Conservation (phyloP, 1,140 invertebrate genomes). For the Magallana ariakensis region DNA sequence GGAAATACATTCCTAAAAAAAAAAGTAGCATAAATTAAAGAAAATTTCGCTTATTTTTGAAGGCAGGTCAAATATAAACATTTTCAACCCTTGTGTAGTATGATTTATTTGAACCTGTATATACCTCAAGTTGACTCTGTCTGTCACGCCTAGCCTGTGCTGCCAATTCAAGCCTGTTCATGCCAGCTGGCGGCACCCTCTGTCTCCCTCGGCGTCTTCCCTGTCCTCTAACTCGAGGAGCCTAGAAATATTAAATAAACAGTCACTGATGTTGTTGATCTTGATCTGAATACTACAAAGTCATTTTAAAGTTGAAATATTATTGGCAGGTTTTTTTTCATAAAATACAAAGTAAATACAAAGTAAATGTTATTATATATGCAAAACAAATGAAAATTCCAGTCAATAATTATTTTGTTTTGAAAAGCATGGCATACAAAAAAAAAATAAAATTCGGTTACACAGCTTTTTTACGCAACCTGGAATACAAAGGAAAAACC, state of each 20-base stretch:
- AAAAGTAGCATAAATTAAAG: too few relatives aligned
- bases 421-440: not conserved
- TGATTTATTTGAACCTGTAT: too few relatives aligned
- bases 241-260: not conserved
- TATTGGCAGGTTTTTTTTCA: not conserved
- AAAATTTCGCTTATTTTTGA: too few relatives aligned
- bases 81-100: not conserved
- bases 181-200: constrained; percentile 13
- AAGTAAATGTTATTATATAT: not conserved
- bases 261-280: not conserved
- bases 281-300: constrained; percentile 1
- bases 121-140: not conserved
- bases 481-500: too few relatives aligned
- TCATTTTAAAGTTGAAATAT: not conserved
- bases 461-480: too few relatives aligned
- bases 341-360: too few relatives aligned
- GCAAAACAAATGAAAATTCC: not conserved
- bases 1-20: too few relatives aligned
- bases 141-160: not conserved
- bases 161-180: constrained; percentile 6
- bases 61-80: not conserved
- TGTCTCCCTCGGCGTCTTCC: not conserved
- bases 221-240: not conserved
- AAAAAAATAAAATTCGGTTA: too few relatives aligned
- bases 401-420: not conserved